Percentiles rank a stretch among this genome's conserved stretches.
phyloP scores from a whole-genome alignment of 2,888 invertebrate species.

The Chloroclystis v-ata region DNA sequence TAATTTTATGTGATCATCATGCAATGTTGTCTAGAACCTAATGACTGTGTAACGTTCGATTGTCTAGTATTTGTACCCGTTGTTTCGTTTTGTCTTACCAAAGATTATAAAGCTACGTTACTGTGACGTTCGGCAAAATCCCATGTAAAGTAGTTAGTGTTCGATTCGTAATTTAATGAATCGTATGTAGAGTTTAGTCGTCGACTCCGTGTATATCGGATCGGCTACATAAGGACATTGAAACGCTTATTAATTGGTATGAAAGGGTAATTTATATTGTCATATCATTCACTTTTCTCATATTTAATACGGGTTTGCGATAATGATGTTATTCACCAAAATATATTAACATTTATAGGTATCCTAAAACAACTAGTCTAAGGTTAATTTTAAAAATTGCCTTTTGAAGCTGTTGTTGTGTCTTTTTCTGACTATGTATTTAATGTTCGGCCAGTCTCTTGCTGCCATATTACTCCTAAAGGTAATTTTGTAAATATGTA shows the following conservation, averaged over 20 bases:
- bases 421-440: constrained; percentile 72
- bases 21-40: constrained; percentile 76
- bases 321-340: constrained; percentile 78
- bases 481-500: constrained; percentile 28
- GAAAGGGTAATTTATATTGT: constrained; percentile 79
- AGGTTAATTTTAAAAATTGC: constrained; percentile 74
- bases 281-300: constrained; percentile 79
- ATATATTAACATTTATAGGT: constrained; percentile 72
- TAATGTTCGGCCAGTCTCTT: constrained; percentile 66
- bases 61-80: constrained; percentile 69
- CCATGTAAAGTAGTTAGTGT: constrained; percentile 73
- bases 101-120: constrained; percentile 67
- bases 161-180: constrained; percentile 67
- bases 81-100: constrained; percentile 74
- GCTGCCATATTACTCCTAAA: constrained; percentile 33
- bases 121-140: constrained; percentile 56
- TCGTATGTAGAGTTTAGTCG: constrained; percentile 71
- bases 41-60: constrained; percentile 71
- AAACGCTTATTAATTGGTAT: constrained; percentile 80
- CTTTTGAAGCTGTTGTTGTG: constrained; percentile 70
- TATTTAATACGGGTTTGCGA: constrained; percentile 79
- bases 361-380: constrained; percentile 73
- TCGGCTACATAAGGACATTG: constrained; percentile 76
- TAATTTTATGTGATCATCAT: constrained; percentile 72
- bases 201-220: constrained; percentile 63